Conservation (phyloP, 1,140 invertebrate genomes). For the Orchesella cincta region DNA sequence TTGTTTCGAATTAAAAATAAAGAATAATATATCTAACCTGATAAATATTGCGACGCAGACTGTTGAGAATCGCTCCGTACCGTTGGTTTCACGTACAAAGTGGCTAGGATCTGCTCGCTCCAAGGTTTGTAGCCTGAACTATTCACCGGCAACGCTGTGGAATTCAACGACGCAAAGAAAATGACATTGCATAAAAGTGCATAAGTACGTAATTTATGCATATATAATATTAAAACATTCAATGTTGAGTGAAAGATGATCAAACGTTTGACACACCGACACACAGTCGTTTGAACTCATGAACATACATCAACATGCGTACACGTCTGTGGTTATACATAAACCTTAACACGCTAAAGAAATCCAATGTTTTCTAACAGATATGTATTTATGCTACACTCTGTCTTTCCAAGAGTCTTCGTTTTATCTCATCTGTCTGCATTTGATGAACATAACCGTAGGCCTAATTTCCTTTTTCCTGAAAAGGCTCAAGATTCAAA, state of each 20-base stretch:
- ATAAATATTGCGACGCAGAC: no score
- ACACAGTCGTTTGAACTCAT: background rate
- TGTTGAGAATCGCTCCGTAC: no score
- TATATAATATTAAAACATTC: background rate
- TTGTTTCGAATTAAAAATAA: no score
- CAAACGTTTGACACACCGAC: background rate
- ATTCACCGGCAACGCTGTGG: slow-evolving; percentile 39
- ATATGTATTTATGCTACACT: background rate
- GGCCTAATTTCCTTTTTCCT: slow-evolving; percentile 12
- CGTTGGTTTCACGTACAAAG: slow-evolving; percentile 39
- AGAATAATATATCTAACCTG: no score
- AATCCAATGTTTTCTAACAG: background rate
- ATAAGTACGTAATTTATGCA: no score
- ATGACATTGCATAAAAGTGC: no score
- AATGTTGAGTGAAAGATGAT: background rate
- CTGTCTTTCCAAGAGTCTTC: no score
- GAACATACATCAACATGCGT: background rate
- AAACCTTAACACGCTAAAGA: background rate
- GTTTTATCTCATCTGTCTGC: background rate
- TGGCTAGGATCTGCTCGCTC: slow-evolving; percentile 36
- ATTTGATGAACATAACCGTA: slow-evolving; percentile 9
- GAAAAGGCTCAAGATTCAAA: background rate
- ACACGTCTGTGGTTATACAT: background rate
- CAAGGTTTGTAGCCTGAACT: slow-evolving; percentile 37
- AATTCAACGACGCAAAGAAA: background rate